Evolutionary conservation across 2,113 vertebrate species (phyloP).

Genomic region (Crotalus viridis): DNA sequence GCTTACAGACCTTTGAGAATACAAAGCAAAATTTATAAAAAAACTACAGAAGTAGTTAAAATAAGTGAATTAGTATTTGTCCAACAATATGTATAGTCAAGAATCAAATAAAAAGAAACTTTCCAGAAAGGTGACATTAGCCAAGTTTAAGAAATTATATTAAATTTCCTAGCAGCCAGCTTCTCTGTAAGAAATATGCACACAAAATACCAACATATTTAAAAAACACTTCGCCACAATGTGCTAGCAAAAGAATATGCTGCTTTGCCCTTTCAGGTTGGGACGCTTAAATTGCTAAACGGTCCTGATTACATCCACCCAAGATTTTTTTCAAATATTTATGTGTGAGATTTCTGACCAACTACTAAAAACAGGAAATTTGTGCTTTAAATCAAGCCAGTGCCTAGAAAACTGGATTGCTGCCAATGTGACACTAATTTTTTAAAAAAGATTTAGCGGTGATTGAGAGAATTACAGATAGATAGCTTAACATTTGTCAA

Average conservation of each 20-base stretch:
- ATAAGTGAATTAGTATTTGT: neutral
- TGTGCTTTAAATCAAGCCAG: neutral
- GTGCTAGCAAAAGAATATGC: neutral
- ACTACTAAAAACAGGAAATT: neutral
- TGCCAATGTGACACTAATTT: neutral
- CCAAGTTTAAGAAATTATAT: neutral
- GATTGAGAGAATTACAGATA: neutral
- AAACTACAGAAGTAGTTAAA: neutral
- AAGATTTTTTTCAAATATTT: neutral
- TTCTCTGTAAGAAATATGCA: neutral
- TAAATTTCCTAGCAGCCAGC: neutral
- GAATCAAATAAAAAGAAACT: neutral
- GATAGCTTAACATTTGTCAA: neutral
- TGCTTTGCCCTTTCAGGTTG: neutral
- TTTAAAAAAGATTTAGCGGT: neutral
- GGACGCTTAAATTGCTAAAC: neutral
- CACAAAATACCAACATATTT: neutral
- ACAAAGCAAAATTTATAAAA: neutral
- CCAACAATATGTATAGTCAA: neutral
- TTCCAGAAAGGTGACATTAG: neutral
- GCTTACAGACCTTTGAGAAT: neutral
- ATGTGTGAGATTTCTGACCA: neutral
- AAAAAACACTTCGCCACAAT: neutral
- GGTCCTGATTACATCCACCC: neutral
- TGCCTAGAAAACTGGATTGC: neutral